Percentiles rank a stretch among this genome's conserved stretches.
These are phyloP conservation scores for Takifugu bimaculatus DNA, from an alignment of 2,113 vertebrate genomes.

Conservation along the genomic window DNA sequence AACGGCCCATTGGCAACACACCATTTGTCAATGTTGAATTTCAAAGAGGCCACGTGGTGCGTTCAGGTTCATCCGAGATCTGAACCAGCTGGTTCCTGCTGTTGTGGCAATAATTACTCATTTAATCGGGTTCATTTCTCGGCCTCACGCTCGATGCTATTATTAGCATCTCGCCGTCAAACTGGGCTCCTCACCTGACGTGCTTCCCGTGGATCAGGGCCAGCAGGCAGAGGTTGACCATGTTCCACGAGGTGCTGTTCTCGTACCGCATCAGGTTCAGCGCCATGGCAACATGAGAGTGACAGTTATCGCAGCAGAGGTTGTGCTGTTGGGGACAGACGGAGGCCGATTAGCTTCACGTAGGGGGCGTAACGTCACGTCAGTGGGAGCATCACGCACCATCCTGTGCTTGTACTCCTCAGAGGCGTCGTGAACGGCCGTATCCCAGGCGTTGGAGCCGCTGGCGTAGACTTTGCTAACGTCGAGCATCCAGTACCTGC, in stretches of 20 bases:
- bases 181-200: constrained; percentile 76
- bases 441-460: constrained; percentile 88
- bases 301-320: constrained; percentile 98
- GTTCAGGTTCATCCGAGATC: too few species aligned
- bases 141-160: too few species aligned
- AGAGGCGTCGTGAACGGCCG: constrained; percentile 88
- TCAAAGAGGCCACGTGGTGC: background rate
- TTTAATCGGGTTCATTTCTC: too few species aligned
- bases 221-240: constrained; percentile 91
- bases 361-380: background rate
- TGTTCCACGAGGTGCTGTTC: constrained; percentile 95
- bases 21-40: background rate
- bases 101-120: too few species aligned
- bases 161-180: too few species aligned
- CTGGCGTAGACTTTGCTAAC: constrained; percentile 81
- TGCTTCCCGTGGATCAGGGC: constrained; percentile 87
- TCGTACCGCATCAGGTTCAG: constrained; percentile 95
- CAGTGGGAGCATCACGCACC: constrained; percentile 65
- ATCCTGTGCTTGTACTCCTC: constrained; percentile 98
- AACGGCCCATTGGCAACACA: background rate
- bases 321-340: constrained; percentile 80
- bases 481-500: constrained; percentile 95
- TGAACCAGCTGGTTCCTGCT: too few species aligned
- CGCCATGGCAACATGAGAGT: constrained; percentile 94
- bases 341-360: background rate